Conservation (phyloP, 1,140 invertebrate genomes). For the Drosophila mojavensis region DNA sequence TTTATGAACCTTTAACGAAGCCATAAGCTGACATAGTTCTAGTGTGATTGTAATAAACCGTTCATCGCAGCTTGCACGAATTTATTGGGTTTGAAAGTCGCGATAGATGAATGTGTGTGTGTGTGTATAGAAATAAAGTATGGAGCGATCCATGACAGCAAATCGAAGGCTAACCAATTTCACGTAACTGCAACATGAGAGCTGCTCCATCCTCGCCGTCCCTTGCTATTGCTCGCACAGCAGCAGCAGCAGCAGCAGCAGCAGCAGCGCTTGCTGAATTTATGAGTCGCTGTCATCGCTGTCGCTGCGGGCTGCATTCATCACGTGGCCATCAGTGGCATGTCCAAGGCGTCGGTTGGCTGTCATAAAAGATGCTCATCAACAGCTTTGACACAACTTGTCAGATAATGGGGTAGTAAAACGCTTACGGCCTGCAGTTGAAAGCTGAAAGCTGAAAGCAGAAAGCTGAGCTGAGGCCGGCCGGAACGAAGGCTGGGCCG, state of each 20-base stretch:
- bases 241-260: constrained; percentile 43
- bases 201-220: background rate
- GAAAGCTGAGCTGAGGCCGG: constrained; percentile 1
- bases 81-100: constrained; percentile 24
- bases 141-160: constrained; percentile 20
- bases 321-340: constrained; percentile 69
- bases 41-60: background rate
- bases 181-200: constrained; percentile 53
- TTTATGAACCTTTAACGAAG: background rate
- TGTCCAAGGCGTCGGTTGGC: constrained; percentile 65
- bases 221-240: constrained; percentile 9
- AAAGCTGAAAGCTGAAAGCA: background rate
- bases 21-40: background rate
- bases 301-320: constrained; percentile 62
- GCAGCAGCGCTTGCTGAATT: constrained; percentile 55
- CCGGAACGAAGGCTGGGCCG: background rate
- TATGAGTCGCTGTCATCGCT: constrained; percentile 60
- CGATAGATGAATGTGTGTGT: constrained; percentile 10
- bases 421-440: constrained; percentile 40
- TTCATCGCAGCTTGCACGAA: background rate
- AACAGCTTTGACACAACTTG: constrained; percentile 44
- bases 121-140: constrained; percentile 15
- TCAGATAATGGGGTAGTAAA: constrained; percentile 53
- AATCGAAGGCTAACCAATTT: constrained; percentile 52
- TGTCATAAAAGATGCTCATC: constrained; percentile 79